phyloP scores from a whole-genome alignment of 2,797 vertebrate species.

The Falco rusticolus region DNA sequence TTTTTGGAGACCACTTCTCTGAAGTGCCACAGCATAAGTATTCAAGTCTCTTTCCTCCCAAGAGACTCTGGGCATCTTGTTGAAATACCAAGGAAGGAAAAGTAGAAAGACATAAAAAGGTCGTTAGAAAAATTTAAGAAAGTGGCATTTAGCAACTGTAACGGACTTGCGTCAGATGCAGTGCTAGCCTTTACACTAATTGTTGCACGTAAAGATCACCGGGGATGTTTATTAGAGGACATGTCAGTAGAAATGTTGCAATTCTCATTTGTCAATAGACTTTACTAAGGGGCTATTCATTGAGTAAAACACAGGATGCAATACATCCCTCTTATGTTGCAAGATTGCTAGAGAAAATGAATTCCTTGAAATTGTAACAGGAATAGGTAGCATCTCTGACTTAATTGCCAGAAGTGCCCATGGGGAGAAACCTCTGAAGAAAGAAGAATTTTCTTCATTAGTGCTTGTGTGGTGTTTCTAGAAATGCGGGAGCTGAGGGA shows the following conservation, averaged over 20 bases:
- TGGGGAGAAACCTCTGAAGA: neutral
- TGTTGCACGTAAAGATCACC: neutral
- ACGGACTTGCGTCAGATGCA: neutral
- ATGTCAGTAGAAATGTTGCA: neutral
- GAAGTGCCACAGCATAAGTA: constrained; percentile 60
- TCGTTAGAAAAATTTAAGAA: constrained; percentile 60
- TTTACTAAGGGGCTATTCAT: neutral
- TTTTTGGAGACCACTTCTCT: constrained; percentile 58
- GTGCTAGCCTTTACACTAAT: neutral
- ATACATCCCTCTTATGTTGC: neutral
- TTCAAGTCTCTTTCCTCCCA: constrained; percentile 55
- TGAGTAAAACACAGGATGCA: too few relatives aligned
- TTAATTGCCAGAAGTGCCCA: neutral
- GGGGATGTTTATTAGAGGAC: neutral
- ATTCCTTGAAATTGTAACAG: fast-evolving
- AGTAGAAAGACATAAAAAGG: constrained; percentile 67
- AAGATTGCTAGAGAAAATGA: fast-evolving
- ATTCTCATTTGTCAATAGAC: neutral
- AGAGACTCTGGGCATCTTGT: constrained; percentile 36
- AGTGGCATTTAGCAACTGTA: constrained; percentile 71
- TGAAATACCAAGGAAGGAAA: constrained; percentile 73
- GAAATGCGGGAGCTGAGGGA: neutral
- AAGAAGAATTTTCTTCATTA: too few relatives aligned
- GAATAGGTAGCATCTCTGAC: neutral
- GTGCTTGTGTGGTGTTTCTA: too few relatives aligned